Evolutionary conservation across 2,888 invertebrate genomes (phyloP).

Genomic region (Ditylenchus weischeri): DNA sequence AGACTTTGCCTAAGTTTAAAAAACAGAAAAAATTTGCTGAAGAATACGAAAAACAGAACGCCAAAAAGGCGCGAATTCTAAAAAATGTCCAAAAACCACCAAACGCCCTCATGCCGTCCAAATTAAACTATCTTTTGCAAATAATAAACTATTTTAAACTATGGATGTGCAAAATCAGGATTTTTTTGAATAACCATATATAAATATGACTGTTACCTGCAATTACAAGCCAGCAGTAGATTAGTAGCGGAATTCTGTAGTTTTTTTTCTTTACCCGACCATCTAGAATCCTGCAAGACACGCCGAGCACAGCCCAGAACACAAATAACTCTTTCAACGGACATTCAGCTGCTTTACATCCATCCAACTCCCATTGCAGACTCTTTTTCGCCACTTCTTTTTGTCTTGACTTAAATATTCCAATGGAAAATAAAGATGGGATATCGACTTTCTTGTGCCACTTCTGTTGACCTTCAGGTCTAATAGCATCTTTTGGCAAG

Average conservation of each 20-base stretch:
- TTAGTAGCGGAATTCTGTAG: not conserved
- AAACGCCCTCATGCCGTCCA: too few relatives aligned
- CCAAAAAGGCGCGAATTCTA: too few relatives aligned
- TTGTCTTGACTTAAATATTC: too few relatives aligned
- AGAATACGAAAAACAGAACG: not conserved
- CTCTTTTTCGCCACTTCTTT: too few relatives aligned
- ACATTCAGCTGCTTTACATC: not conserved
- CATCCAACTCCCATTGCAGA: not conserved
- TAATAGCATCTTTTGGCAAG: too few relatives aligned
- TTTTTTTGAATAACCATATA: not conserved
- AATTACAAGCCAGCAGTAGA: not conserved
- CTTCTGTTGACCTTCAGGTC: too few relatives aligned
- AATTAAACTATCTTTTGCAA: too few relatives aligned
- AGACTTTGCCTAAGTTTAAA: not conserved
- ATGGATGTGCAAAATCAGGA: not conserved
- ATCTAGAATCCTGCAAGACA: not conserved
- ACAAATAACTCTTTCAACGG: not conserved
- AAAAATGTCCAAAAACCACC: too few relatives aligned
- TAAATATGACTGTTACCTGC: not conserved
- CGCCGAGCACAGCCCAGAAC: not conserved
- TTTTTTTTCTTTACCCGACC: not conserved
- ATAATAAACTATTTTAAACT: not conserved
- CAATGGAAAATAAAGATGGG: too few relatives aligned
- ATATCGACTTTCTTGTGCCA: too few relatives aligned
- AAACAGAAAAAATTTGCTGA: not conserved